A percentile compares a stretch with the other conserved stretches of the same genome.
Conservation (phyloP, 2,797 vertebrate genomes). For the Dallia pectoralis region DNA sequence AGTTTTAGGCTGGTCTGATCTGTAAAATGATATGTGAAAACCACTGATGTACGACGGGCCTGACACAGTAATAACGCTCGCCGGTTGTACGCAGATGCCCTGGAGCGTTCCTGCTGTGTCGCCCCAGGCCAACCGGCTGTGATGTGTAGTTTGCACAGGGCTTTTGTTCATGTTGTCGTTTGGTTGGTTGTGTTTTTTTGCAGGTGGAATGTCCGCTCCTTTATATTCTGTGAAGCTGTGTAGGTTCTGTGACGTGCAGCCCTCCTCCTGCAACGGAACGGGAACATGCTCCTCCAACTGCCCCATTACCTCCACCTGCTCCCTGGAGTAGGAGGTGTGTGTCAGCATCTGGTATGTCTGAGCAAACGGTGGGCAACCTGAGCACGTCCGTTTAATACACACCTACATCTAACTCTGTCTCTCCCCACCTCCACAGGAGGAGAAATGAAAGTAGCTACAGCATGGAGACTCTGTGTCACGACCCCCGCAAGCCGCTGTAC, state of each 20-base stretch:
- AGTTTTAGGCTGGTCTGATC: no score
- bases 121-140: neutral
- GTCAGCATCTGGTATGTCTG: conserved; percentile 72
- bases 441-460: conserved; percentile 79
- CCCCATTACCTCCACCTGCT: conserved; percentile 67
- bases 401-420: neutral
- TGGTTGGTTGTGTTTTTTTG: conserved; percentile 31
- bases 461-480: conserved; percentile 87
- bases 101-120: no score
- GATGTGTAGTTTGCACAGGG: neutral
- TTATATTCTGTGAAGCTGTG: conserved; percentile 51
- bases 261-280: conserved; percentile 59
- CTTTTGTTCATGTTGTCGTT: neutral
- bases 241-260: conserved; percentile 71
- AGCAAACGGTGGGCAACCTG: no score
- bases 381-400: neutral
- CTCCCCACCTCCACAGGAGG: conserved; percentile 71
- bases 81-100: no score
- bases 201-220: conserved; percentile 40
- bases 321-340: conserved; percentile 52
- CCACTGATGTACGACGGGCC: no score
- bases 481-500: conserved; percentile 75
- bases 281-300: conserved; percentile 68
- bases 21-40: no score
- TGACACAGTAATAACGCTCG: no score